phyloP scores from a whole-genome alignment of 2,113 vertebrate genomes.

The Numenius arquata region DNA sequence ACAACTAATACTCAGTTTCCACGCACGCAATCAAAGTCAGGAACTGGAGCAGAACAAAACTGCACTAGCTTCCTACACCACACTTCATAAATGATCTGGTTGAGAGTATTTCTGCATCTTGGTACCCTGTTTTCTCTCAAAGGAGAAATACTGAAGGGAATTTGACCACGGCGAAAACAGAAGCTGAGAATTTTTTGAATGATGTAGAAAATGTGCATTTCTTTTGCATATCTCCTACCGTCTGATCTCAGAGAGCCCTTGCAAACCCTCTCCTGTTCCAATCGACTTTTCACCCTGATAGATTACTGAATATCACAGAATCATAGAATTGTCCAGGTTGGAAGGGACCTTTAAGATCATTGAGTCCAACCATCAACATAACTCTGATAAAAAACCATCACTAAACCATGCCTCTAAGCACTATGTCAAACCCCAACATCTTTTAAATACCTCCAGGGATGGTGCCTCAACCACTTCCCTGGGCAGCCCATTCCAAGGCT shows the following conservation, averaged over 20 bases:
- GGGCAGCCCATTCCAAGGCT: no score
- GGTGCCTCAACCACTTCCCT: no score
- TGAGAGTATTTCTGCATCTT: not conserved
- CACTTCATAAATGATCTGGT: not conserved
- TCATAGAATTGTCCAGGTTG: no score
- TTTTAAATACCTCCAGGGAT: no score
- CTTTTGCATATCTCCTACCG: not conserved
- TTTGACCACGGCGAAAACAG: not conserved
- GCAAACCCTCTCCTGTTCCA: not conserved
- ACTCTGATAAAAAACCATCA: no score
- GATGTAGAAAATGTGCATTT: fast-evolving
- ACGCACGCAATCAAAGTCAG: not conserved
- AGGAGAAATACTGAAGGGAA: not conserved
- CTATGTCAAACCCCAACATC: no score
- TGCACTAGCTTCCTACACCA: not conserved
- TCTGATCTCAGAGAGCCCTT: not conserved
- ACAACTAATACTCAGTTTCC: conserved; percentile 14
- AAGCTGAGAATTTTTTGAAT: not conserved
- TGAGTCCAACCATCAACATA: no score
- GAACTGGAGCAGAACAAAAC: conserved; percentile 56
- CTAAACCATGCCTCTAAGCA: no score
- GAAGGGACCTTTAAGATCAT: no score
- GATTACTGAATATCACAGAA: not conserved
- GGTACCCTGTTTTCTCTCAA: not conserved
- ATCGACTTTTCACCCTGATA: fast-evolving